Evolutionary conservation across 2,797 vertebrate genomes (phyloP).

Genomic region (Thamnophis elegans): DNA sequence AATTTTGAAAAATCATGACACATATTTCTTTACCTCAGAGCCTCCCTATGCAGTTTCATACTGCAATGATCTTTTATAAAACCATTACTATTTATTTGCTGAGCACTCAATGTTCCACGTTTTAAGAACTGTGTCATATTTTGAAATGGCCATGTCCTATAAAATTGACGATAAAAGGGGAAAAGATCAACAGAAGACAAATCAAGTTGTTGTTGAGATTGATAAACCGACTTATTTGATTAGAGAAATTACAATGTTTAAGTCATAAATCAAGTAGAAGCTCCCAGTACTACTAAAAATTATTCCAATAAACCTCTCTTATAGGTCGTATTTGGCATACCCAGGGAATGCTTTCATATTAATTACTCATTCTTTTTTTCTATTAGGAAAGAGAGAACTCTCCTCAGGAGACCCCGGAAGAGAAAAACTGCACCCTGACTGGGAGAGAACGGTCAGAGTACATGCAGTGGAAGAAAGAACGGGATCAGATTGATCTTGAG

Average conservation of each 20-base stretch:
- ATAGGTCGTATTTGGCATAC: too few species aligned
- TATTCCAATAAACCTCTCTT: too few species aligned
- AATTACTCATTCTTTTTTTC: constrained; percentile 14
- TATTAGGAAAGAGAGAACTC: constrained; percentile 61
- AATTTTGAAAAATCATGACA: not conserved
- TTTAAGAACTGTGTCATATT: not conserved
- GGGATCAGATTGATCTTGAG: constrained; percentile 91
- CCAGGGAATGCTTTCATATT: not conserved
- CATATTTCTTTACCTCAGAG: not conserved
- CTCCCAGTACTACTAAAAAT: not conserved
- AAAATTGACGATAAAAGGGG: not conserved
- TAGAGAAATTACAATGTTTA: not conserved
- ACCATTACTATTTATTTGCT: not conserved
- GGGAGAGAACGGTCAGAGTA: constrained; percentile 84
- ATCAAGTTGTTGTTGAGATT: not conserved
- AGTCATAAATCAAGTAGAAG: not conserved
- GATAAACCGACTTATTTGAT: not conserved
- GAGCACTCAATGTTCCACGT: not conserved
- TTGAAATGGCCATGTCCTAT: not conserved
- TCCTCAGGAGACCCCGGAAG: constrained; percentile 59
- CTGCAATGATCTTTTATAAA: not conserved
- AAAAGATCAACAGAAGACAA: not conserved
- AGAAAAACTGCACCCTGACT: constrained; percentile 73
- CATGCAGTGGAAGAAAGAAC: constrained; percentile 89
- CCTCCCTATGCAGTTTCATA: not conserved